phyloP scores from a whole-genome alignment of 2,797 vertebrate genomes.

The Gila robusta region DNA sequence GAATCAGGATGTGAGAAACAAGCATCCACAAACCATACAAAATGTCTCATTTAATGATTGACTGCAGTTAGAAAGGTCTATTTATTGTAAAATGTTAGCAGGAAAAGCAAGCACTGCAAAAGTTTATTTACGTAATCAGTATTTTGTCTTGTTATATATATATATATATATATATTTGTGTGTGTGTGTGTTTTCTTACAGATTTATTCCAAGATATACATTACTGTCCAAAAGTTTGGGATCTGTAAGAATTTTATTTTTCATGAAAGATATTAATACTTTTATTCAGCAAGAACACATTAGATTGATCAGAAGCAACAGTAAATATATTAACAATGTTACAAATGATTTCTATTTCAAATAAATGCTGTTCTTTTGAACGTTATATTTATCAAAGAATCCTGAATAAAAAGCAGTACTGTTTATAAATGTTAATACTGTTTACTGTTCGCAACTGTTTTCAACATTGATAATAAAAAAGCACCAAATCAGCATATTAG shows the following conservation, averaged over 20 bases:
- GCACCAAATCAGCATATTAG: not conserved
- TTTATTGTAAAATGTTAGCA: conserved; percentile 4
- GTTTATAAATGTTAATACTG: not conserved
- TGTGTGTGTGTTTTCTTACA: no score
- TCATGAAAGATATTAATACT: not conserved
- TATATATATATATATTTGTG: not conserved
- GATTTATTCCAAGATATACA: no score
- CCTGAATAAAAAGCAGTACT: not conserved
- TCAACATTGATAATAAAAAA: not conserved
- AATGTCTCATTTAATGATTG: not conserved
- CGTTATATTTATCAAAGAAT: not conserved
- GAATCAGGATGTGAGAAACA: conserved; percentile 21
- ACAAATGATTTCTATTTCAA: not conserved
- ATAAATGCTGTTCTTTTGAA: not conserved
- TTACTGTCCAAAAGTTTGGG: not conserved
- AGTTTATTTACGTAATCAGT: not conserved
- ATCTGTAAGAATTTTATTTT: not conserved
- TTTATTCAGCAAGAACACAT: not conserved
- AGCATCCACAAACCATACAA: not conserved
- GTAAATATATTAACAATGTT: not conserved
- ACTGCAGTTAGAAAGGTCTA: no score
- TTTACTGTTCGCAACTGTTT: not conserved
- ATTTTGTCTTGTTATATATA: not conserved
- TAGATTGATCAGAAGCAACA: not conserved
- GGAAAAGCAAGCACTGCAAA: conserved; percentile 14